Percentiles rank a stretch among this genome's conserved stretches.
phyloP scores from a whole-genome alignment of 23 tunicate genomes.

The Ascidia mentula region DNA sequence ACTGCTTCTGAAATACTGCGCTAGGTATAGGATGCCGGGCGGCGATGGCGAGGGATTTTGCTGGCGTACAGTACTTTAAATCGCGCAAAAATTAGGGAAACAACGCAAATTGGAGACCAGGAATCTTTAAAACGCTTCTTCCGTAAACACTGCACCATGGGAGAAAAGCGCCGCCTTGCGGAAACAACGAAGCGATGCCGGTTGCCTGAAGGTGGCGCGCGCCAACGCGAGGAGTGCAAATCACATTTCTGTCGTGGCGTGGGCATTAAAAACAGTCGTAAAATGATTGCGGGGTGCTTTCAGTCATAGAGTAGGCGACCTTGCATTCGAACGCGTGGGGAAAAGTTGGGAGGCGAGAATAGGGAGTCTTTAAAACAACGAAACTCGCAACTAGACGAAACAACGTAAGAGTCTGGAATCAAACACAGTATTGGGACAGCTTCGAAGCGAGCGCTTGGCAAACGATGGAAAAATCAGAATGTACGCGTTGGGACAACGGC shows the following conservation, averaged over 20 bases:
- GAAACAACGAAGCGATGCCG: neutral
- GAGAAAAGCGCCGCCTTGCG: neutral
- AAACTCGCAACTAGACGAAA: neutral
- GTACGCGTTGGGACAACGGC: neutral
- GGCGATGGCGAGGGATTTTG: too few relatives aligned
- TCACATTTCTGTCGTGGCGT: too few relatives aligned
- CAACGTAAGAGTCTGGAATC: neutral
- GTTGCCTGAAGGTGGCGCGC: neutral
- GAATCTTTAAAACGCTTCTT: neutral
- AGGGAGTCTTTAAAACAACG: neutral
- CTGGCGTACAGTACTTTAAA: too few relatives aligned
- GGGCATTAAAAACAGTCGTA: neutral
- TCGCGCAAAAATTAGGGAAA: too few relatives aligned
- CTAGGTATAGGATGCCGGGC: too few relatives aligned
- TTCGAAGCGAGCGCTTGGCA: constrained; percentile 4
- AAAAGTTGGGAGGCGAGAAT: neutral
- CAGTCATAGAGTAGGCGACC: neutral
- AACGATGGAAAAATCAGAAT: too few relatives aligned
- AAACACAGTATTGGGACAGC: constrained; percentile 1
- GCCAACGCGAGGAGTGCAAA: neutral
- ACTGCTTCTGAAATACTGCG: too few relatives aligned
- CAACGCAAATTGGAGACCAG: too few relatives aligned
- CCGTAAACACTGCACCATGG: constrained; percentile 1
- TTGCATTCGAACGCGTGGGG: neutral
- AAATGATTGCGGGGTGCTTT: neutral